phyloP scores from a whole-genome alignment of 2,888 invertebrate genomes.

The Heliconius aoede region DNA sequence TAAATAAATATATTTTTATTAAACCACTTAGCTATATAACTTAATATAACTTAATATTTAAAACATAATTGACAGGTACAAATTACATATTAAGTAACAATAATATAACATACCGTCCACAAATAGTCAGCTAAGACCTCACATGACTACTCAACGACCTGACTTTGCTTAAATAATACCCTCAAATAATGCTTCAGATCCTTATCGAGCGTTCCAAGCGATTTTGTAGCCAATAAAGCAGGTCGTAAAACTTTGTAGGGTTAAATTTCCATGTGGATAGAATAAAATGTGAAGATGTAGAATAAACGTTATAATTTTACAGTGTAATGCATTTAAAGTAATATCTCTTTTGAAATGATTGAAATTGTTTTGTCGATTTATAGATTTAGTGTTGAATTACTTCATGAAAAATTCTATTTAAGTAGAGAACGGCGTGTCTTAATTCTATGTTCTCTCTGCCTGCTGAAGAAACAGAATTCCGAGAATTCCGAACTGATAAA shows the following conservation, averaged over 20 bases:
- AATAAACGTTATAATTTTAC: conserved; percentile 19
- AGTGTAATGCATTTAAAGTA: not conserved
- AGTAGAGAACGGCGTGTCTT: too few relatives aligned
- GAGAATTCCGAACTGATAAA: too few relatives aligned
- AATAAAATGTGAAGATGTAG: conserved; percentile 17
- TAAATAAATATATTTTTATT: too few relatives aligned
- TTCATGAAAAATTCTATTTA: not conserved
- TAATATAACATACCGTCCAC: not conserved
- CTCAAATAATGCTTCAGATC: conserved; percentile 22
- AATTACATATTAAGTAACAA: too few relatives aligned
- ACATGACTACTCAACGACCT: conserved; percentile 3
- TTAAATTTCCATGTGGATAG: conserved; percentile 24
- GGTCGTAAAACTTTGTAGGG: conserved; percentile 26
- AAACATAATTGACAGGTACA: too few relatives aligned
- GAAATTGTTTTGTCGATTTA: not conserved
- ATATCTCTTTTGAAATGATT: conserved; percentile 2
- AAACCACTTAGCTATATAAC: too few relatives aligned
- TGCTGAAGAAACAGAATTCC: too few relatives aligned
- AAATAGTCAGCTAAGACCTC: not conserved
- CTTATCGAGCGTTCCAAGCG: conserved; percentile 9
- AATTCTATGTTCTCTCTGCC: too few relatives aligned
- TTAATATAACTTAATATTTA: too few relatives aligned
- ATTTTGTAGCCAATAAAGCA: conserved; percentile 26
- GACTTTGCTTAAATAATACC: conserved; percentile 23
- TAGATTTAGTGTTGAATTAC: not conserved